Evolutionary conservation across 2,113 vertebrate genomes (phyloP), one percentile per base, ranked within the genome.

Genomic region (Macroglossus sobrinus): DNA sequence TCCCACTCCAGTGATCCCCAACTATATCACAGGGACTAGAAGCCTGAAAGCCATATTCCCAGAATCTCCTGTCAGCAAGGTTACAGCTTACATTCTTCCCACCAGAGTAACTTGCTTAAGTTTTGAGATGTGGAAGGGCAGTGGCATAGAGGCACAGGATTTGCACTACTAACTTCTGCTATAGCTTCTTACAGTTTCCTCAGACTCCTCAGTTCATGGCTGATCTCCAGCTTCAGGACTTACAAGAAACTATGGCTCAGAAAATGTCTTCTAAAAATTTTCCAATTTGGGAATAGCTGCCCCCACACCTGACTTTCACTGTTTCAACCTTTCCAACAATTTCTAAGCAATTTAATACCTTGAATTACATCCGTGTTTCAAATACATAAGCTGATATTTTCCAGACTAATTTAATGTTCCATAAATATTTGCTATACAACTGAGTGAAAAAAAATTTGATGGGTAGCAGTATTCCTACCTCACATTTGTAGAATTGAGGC

Each of bases 381-480:
- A 84, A 94, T 75, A 74, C 0, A 4, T 55, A 89, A 59, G 21
- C 21, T 68, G 1, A 38, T 59, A 40, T 80, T 93, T 92, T 84
- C 50, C 21, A 45, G 24, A 75, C 11, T 82, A 63, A 78, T 45
- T 86, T 74, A 63, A 47, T 38, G 7, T 30, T 80, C 40, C 74
- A 93, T 88, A 97, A 93, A 45, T 87, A 89, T 75, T 30, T 86
- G 69, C 84, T 75, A 75, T 76, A 79, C 21, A 79, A 82, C 2
- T 57, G 3, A 64, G 5, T 40, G 19, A 94, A 84, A 61, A 47
- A 69, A 3, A 38, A 81, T 55, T 80, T 53, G 69, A 6, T 28
- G 53, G 30, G 12, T 28, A 89, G 66, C 47, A 43, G 15, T 35
- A n/a, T 69, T 40, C 21, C 64, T 71, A 75, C 38, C 30, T 57